phyloP scores from a whole-genome alignment of 2,888 invertebrate species.

The Corbicula japonica region DNA sequence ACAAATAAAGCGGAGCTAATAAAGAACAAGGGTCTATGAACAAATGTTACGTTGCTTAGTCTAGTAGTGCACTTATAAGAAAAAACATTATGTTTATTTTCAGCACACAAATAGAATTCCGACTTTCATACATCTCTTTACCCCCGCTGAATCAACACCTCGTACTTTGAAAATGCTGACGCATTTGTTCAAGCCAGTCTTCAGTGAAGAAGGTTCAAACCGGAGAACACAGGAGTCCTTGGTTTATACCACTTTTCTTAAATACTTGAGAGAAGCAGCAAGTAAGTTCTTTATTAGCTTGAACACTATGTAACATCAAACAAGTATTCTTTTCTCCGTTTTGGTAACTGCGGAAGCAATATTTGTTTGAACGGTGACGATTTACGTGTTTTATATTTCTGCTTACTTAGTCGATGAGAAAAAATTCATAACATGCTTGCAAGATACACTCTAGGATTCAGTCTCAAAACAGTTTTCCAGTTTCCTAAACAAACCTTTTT shows the following conservation, averaged over 20 bases:
- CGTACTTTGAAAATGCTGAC: slow-evolving; percentile 29
- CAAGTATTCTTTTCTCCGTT: too few relatives aligned
- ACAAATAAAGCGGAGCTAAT: too few relatives aligned
- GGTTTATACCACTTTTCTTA: slow-evolving; percentile 27
- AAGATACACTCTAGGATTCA: too few relatives aligned
- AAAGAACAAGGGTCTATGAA: too few relatives aligned
- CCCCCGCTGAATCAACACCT: slow-evolving; percentile 13
- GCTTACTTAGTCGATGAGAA: too few relatives aligned
- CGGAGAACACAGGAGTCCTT: slow-evolving; percentile 26
- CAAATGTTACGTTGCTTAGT: too few relatives aligned
- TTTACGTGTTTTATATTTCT: slow-evolving; percentile 1
- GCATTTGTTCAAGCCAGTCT: slow-evolving; percentile 27
- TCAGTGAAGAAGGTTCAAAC: slow-evolving; percentile 42
- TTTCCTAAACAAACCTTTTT: too few relatives aligned
- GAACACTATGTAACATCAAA: too few relatives aligned
- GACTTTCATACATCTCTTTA: slow-evolving; percentile 32
- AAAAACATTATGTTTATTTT: too few relatives aligned
- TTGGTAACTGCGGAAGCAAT: slow-evolving; percentile 4
- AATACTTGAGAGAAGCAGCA: slow-evolving; percentile 46
- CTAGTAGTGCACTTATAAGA: too few relatives aligned
- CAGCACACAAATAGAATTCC: slow-evolving; percentile 28
- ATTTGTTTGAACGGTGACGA: background rate
- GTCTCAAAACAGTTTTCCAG: too few relatives aligned
- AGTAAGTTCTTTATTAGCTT: slow-evolving; percentile 36
- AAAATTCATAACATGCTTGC: too few relatives aligned